These are phyloP conservation scores for Thereva nobilitata DNA, from an alignment of 2,888 invertebrate species.

Conservation along the genomic window DNA sequence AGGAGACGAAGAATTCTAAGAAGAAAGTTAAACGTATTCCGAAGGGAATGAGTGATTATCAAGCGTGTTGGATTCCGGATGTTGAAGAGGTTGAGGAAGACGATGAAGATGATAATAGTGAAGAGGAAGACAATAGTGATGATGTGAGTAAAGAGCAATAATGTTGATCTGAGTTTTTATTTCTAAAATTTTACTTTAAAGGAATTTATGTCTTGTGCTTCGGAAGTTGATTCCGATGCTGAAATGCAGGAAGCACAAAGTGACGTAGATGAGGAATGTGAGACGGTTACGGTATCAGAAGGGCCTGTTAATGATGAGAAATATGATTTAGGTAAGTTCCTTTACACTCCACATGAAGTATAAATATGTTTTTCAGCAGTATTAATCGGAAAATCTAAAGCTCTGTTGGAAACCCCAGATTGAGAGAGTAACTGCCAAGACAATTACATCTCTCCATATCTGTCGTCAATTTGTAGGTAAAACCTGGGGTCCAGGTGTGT, in stretches of 20 bases:
- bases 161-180: background rate
- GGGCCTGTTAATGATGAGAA: slow-evolving; percentile 68
- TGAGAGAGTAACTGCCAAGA: no score
- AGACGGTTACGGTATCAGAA: slow-evolving; percentile 70
- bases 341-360: background rate
- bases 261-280: slow-evolving; percentile 68
- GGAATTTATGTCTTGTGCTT: slow-evolving; percentile 56
- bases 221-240: slow-evolving; percentile 57
- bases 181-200: slow-evolving; percentile 40
- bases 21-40: slow-evolving; percentile 82
- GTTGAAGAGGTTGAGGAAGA: slow-evolving; percentile 64
- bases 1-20: slow-evolving; percentile 62
- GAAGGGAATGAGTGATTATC: slow-evolving; percentile 96
- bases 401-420: no score
- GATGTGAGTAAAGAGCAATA: slow-evolving; percentile 1
- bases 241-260: slow-evolving; percentile 59
- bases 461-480: no score
- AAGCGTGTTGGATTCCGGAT: slow-evolving; percentile 91
- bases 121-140: slow-evolving; percentile 39
- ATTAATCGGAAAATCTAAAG: no score
- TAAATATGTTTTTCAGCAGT: no score
- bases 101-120: slow-evolving; percentile 45
- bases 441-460: no score
- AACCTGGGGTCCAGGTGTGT: no score
- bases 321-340: slow-evolving; percentile 63